These are phyloP conservation scores for Parnassius apollo DNA, from an alignment of 2,888 invertebrate genomes.

Conservation along the genomic window DNA sequence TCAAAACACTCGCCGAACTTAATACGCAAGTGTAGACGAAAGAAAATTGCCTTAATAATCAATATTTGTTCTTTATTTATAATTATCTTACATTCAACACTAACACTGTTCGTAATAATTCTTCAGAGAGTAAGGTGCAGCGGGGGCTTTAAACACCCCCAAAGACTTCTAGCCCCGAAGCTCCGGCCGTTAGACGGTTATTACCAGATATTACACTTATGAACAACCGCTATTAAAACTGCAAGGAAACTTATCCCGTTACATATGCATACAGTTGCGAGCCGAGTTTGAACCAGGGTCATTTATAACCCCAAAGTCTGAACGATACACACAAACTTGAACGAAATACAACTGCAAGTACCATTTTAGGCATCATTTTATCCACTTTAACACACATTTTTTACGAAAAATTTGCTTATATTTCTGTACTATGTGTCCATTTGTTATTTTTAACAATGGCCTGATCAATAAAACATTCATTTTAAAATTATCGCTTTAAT, in stretches of 20 bases:
- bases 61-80: no score
- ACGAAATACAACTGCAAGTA: slow-evolving; percentile 26
- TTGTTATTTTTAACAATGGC: no score
- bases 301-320: slow-evolving; percentile 56
- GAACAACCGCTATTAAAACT: slow-evolving; percentile 71
- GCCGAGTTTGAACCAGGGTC: slow-evolving; percentile 48
- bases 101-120: slow-evolving; percentile 9
- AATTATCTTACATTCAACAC: background rate
- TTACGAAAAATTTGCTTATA: no score
- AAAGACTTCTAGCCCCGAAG: slow-evolving; percentile 32
- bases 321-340: slow-evolving; percentile 36
- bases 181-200: slow-evolving; percentile 45
- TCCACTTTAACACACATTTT: no score
- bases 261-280: slow-evolving; percentile 66
- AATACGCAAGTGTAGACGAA: no score
- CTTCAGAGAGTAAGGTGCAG: slow-evolving; percentile 11
- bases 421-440: no score
- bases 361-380: background rate
- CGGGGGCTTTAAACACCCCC: slow-evolving; percentile 37
- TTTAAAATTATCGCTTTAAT: no score
- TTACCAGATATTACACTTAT: slow-evolving; percentile 75
- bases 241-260: slow-evolving; percentile 63
- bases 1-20: no score
- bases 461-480: no score
- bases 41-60: no score